phyloP scores from a whole-genome alignment of 1,140 invertebrate genomes.

The Sitobion miscanthi region DNA sequence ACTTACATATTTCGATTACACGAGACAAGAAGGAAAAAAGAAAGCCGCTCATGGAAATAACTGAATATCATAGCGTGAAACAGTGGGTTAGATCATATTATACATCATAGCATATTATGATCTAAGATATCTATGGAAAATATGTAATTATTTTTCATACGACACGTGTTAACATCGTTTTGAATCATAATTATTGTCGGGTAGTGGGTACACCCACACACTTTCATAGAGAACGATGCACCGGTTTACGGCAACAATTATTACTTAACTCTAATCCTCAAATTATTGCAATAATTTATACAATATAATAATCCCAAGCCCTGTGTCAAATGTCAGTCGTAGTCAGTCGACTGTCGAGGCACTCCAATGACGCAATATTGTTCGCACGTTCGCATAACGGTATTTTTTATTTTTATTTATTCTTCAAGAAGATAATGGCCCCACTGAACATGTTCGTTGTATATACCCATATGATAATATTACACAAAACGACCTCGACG shows the following conservation, averaged over 20 bases:
- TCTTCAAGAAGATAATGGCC: no score
- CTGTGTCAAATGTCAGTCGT: not conserved
- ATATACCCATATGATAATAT: not conserved
- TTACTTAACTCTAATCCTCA: not conserved
- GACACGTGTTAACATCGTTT: not conserved
- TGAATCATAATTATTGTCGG: not conserved
- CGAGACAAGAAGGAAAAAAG: no score
- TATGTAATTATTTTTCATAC: not conserved
- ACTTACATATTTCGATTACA: no score
- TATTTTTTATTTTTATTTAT: no score
- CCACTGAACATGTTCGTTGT: no score
- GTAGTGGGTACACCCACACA: not conserved
- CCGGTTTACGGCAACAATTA: not conserved
- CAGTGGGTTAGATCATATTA: no score
- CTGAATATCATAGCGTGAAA: no score
- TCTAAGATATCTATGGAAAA: no score
- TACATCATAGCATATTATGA: no score
- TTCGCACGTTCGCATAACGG: not conserved
- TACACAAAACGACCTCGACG: not conserved
- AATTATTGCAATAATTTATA: not conserved
- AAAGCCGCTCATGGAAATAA: not conserved
- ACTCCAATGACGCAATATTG: not conserved
- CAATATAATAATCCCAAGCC: not conserved
- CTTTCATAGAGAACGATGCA: not conserved
- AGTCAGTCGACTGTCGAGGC: not conserved